phyloP scores from a whole-genome alignment of 2,888 invertebrate species.

The Calephelis perditalis region DNA sequence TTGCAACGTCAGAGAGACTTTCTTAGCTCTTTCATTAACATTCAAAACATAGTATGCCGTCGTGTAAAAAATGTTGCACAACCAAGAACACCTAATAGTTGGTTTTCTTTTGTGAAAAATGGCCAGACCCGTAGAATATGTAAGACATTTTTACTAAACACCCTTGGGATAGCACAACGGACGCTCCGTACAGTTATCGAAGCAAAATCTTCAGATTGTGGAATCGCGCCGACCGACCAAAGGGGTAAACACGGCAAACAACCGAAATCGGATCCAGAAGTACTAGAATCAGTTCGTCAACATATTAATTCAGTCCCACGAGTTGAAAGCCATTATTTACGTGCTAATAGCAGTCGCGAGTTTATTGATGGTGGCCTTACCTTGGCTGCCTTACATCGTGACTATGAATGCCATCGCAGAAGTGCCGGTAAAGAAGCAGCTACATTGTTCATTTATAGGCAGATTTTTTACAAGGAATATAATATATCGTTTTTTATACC shows the following conservation, averaged over 20 bases:
- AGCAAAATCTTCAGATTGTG: neutral
- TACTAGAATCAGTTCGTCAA: slow-evolving; percentile 22
- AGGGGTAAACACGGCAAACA: neutral
- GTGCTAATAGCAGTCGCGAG: slow-evolving; percentile 32
- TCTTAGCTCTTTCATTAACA: slow-evolving; percentile 17
- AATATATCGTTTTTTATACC: no score
- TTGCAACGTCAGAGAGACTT: slow-evolving; percentile 20
- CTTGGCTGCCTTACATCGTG: no score
- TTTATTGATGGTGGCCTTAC: slow-evolving; percentile 35
- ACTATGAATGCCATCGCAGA: no score
- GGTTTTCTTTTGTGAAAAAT: neutral
- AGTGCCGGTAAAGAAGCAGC: no score
- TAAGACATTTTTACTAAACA: neutral
- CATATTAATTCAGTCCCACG: slow-evolving; percentile 37
- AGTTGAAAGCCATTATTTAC: slow-evolving; percentile 37
- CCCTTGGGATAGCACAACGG: slow-evolving; percentile 6
- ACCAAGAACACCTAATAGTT: neutral
- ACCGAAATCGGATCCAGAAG: neutral
- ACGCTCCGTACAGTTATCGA: neutral
- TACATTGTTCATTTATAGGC: no score
- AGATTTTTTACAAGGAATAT: no score
- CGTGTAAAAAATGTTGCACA: neutral
- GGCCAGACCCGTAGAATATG: neutral
- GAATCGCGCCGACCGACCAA: neutral
- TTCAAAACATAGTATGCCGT: neutral